Evolutionary conservation across 2,113 vertebrate species (phyloP), one percentile per base, ranked within the genome.

Genomic region (Agelaius phoeniceus): DNA sequence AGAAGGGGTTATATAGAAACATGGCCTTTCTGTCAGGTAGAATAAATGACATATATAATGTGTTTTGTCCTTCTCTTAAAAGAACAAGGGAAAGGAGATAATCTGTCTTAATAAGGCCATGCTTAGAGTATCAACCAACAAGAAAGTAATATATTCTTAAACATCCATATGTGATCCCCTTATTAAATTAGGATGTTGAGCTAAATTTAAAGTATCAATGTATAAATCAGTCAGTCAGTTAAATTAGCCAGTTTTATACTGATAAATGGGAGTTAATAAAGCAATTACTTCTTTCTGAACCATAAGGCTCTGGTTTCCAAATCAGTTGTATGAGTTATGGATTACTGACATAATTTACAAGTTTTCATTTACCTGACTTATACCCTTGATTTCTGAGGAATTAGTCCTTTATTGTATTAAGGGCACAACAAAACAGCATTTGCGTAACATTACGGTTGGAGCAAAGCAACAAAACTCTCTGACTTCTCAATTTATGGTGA

Each of bases 221-320:
- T 91, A 97, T 97, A 97, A 97, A 97, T 97, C 97, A 97, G 87
- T 97, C 96, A 96, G 90, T 97, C 97, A 96, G 92, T 57, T 97
- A 97, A 97, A 97, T 96, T 96, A 97, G 68, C 92, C 49, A 31
- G 28, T 93, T 96, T 96, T 93, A 94, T 97, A 94, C 92, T 96
- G 97, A 97, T 97, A 97, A 96, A 97, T 97, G 95, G 94, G 87
- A 96, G 92, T 96, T 96, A 97, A 96, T 97, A 96, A 97, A 96
- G 79, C 95, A 97, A 94, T 96, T 97, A 95, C 86, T 96, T 92
- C 63, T 97, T 96, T 96, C 95, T 95, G 95, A 96, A 95, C 90
- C 93, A 46, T 97, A 92, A 95, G 90, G 90, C 82, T 96, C 94
- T 95, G 92, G 89, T 97, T 97, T 96, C 89, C 93, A 97, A 96